These are phyloP conservation scores for Mamestra brassicae DNA, from an alignment of 2,888 invertebrate species.

Conservation along the genomic window DNA sequence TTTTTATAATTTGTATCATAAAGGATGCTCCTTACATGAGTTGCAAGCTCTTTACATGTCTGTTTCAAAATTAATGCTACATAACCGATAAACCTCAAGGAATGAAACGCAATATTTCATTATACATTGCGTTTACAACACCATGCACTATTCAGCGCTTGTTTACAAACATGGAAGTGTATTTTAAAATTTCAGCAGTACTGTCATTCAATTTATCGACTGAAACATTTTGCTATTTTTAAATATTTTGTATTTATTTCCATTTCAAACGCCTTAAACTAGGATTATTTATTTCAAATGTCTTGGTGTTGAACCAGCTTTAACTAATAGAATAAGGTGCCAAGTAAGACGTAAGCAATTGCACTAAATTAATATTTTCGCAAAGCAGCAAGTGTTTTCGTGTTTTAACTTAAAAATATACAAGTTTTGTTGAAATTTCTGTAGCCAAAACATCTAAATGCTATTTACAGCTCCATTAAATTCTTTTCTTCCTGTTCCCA, in stretches of 20 bases:
- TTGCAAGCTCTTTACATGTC: too few species aligned
- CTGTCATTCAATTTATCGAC: conserved; percentile 38
- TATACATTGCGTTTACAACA: conserved; percentile 55
- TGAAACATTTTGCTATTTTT: conserved; percentile 39
- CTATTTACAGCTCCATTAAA: background rate
- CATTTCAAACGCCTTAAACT: conserved; percentile 11
- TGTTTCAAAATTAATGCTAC: conserved; percentile 14
- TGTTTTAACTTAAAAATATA: background rate
- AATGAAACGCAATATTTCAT: conserved; percentile 41
- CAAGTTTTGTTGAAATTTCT: background rate
- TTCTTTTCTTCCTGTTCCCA: background rate
- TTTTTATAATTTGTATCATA: background rate
- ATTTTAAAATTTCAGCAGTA: background rate
- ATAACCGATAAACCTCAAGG: background rate
- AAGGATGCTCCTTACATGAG: background rate
- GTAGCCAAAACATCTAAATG: background rate
- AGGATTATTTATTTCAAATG: conserved; percentile 12
- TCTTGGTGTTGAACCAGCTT: conserved; percentile 9
- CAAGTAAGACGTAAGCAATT: conserved; percentile 22
- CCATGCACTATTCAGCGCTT: background rate
- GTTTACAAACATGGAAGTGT: conserved; percentile 51
- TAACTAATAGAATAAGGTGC: conserved; percentile 6
- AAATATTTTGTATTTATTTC: conserved; percentile 26
- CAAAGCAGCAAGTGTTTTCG: conserved; percentile 26
- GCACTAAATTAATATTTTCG: background rate